Percentiles rank a stretch among this genome's conserved stretches.
Conservation (phyloP, 2,797 vertebrate species). For the Hoplostethus atlanticus region DNA sequence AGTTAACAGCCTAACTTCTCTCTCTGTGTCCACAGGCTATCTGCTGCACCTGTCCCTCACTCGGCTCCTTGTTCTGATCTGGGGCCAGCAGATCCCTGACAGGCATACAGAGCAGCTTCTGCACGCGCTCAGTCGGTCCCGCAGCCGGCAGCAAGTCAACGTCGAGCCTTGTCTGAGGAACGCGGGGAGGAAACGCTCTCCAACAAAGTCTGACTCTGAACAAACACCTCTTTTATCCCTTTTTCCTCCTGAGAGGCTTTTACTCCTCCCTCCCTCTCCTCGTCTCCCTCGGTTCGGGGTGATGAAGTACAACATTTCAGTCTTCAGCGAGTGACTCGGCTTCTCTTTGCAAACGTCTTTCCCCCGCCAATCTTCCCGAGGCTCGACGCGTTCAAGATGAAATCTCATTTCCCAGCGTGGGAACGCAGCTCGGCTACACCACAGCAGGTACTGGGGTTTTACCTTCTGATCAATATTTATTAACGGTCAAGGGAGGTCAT, state of each 20-base stretch:
- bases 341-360: constrained; percentile 77
- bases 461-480: not conserved
- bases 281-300: constrained; percentile 29
- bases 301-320: constrained; percentile 61
- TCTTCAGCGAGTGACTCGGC: constrained; percentile 62
- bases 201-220: constrained; percentile 70
- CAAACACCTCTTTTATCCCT: constrained; percentile 72
- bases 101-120: constrained; percentile 74
- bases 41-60: constrained; percentile 76
- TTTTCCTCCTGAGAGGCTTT: constrained; percentile 51
- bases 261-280: constrained; percentile 8
- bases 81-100: constrained; percentile 65
- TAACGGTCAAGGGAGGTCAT: not conserved
- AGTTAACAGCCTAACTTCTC: constrained; percentile 72
- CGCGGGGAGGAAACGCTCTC: constrained; percentile 66
- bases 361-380: constrained; percentile 65
- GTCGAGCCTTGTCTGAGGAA: constrained; percentile 73
- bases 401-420: constrained; percentile 50
- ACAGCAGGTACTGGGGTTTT: constrained; percentile 36
- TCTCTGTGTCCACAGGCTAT: constrained; percentile 63
- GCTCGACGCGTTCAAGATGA: constrained; percentile 67
- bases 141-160: constrained; percentile 69
- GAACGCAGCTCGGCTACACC: constrained; percentile 38
- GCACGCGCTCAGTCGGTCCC: constrained; percentile 59
- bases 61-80: constrained; percentile 66